These are phyloP conservation scores for Agrypnus murinus DNA, from an alignment of 2,888 invertebrate species.

Conservation along the genomic window DNA sequence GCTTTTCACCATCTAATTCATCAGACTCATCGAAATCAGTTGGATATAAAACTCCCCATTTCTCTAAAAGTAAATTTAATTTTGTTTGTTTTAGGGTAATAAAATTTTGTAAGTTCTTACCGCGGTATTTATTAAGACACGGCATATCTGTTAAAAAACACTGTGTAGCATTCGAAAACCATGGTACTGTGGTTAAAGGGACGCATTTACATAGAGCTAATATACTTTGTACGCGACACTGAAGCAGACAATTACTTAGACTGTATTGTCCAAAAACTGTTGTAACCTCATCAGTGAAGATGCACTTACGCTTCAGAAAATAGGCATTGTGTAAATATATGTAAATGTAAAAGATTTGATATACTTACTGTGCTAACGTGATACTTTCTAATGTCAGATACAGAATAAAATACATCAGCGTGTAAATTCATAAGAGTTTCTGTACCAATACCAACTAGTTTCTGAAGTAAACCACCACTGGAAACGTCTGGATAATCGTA, in stretches of 20 bases:
- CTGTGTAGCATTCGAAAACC: not conserved
- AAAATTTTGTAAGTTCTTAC: too few species aligned
- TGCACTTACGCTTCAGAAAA: conserved; percentile 33
- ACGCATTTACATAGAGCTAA: conserved; percentile 36
- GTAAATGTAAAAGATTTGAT: too few species aligned
- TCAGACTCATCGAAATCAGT: not conserved
- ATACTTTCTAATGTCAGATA: conserved; percentile 28
- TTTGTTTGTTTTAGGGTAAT: not conserved
- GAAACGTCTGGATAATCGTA: conserved; percentile 31
- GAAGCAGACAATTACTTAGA: conserved; percentile 40
- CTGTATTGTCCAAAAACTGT: conserved; percentile 40
- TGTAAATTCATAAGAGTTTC: conserved; percentile 32
- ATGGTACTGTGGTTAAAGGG: conserved; percentile 24
- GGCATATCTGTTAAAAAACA: conserved; percentile 28
- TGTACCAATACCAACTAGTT: conserved; percentile 6
- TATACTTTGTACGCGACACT: conserved; percentile 37
- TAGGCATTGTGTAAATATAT: too few species aligned
- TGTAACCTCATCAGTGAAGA: conserved; percentile 17
- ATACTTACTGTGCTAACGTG: conserved; percentile 24
- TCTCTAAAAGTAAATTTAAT: conserved; percentile 23
- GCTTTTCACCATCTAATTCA: conserved; percentile 34
- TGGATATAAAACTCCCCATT: conserved; percentile 38
- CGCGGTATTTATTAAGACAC: conserved; percentile 39
- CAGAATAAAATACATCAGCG: conserved; percentile 17
- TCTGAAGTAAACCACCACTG: conserved; percentile 32